Conservation (phyloP, 2,797 vertebrate species). For the Pseudochirops cupreus region DNA sequence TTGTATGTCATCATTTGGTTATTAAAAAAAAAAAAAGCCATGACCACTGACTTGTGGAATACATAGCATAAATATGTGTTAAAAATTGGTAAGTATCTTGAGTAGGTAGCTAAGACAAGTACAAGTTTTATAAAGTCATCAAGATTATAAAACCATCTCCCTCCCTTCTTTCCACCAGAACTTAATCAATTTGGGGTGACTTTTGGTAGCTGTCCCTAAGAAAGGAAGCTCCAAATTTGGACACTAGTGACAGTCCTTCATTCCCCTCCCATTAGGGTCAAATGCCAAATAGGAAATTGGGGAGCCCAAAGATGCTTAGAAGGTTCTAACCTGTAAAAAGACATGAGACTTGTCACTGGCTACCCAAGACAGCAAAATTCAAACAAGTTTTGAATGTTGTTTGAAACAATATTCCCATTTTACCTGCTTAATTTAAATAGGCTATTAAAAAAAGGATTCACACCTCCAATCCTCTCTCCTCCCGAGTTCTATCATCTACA, state of each 20-base stretch:
- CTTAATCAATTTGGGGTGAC: neutral
- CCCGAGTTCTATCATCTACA: constrained; percentile 95
- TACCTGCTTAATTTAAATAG: constrained; percentile 33
- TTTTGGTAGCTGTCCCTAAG: neutral
- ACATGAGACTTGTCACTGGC: neutral
- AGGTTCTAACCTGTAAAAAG: neutral
- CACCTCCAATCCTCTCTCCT: constrained; percentile 97
- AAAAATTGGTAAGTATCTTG: neutral
- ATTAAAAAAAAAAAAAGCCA: neutral
- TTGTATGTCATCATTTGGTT: neutral
- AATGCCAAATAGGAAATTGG: constrained; percentile 11
- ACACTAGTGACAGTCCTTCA: neutral
- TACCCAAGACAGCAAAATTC: constrained; percentile 8
- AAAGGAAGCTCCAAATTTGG: neutral
- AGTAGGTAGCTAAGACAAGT: constrained; percentile 28
- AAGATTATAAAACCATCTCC: constrained; percentile 2
- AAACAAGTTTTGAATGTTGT: neutral
- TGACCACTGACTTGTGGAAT: constrained; percentile 25
- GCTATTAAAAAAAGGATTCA: constrained; percentile 21
- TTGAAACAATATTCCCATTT: constrained; percentile 9
- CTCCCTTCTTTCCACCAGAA: neutral
- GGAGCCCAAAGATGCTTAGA: neutral
- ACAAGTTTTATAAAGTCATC: constrained; percentile 21
- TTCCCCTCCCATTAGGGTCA: neutral
- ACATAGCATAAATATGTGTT: neutral